Evolutionary conservation across 2,888 invertebrate genomes (phyloP).

Genomic region (Gnatocerus cornutus): DNA sequence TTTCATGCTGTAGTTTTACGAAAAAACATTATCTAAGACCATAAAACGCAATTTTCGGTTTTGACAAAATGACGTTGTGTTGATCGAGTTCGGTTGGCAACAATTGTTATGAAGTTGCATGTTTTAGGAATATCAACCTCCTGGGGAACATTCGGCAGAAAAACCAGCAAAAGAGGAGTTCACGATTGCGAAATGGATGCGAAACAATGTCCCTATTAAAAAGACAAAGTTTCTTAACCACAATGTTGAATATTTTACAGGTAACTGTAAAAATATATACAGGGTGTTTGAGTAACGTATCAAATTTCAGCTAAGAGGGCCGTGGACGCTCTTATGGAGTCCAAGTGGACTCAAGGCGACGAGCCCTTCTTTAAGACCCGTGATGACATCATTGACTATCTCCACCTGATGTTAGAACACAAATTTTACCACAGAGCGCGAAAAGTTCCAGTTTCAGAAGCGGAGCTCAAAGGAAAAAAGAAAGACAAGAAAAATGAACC

Average conservation of each 20-base stretch:
- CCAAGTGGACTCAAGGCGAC: slow-evolving; percentile 89
- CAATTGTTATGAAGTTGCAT: slow-evolving; percentile 18
- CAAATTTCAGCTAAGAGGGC: slow-evolving; percentile 74
- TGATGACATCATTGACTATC: slow-evolving; percentile 84
- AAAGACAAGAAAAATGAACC: slow-evolving; percentile 73
- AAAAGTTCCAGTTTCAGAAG: slow-evolving; percentile 85
- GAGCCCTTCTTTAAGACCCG: slow-evolving; percentile 87
- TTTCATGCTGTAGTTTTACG: background rate
- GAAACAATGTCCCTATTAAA: slow-evolving; percentile 94
- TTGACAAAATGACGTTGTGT: slow-evolving; percentile 34
- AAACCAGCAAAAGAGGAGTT: slow-evolving; percentile 94
- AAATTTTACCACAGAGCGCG: slow-evolving; percentile 97
- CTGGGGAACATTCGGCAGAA: slow-evolving; percentile 75
- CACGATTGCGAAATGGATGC: slow-evolving; percentile 94
- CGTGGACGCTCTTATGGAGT: slow-evolving; percentile 91
- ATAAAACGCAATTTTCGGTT: slow-evolving; percentile 20
- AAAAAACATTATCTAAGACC: background rate
- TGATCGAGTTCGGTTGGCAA: slow-evolving; percentile 29
- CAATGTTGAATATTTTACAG: slow-evolving; percentile 97
- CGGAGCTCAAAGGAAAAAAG: slow-evolving; percentile 76
- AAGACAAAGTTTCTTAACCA: slow-evolving; percentile 97
- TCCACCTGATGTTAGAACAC: slow-evolving; percentile 90
- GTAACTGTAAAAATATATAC: slow-evolving; percentile 69
- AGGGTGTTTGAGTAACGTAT: background rate
- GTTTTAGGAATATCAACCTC: slow-evolving; percentile 70